phyloP scores from a whole-genome alignment of 2,888 invertebrate species.

The Nomada flava region DNA sequence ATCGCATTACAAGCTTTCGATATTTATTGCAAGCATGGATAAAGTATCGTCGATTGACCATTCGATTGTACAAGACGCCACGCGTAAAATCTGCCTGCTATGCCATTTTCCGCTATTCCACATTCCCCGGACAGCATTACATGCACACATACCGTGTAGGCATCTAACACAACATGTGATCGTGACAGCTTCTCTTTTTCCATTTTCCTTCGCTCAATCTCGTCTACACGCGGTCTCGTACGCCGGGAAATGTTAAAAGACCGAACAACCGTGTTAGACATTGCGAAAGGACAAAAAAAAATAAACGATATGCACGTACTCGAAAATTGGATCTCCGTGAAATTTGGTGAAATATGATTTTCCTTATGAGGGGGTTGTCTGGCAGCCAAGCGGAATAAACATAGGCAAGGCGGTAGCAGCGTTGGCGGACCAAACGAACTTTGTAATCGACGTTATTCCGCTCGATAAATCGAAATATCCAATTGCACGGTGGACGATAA shows the following conservation, averaged over 20 bases:
- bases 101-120: background rate
- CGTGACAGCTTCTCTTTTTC: background rate
- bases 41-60: background rate
- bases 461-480: constrained; percentile 35
- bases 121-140: too few relatives aligned
- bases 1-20: background rate
- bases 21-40: background rate
- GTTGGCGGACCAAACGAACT: constrained; percentile 54
- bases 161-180: background rate
- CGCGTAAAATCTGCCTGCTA: constrained; percentile 42
- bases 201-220: constrained; percentile 2
- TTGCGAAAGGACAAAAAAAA: background rate
- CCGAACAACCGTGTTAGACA: background rate
- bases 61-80: constrained; percentile 1
- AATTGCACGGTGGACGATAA: constrained; percentile 13
- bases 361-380: constrained; percentile 4
- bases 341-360: constrained; percentile 11
- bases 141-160: background rate
- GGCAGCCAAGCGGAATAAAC: constrained; percentile 42
- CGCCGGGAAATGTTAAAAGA: background rate
- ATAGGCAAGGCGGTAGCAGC: constrained; percentile 12
- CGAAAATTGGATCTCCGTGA: constrained; percentile 19
- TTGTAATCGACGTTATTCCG: constrained; percentile 52
- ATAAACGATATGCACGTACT: background rate
- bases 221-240: background rate